Evolutionary conservation across 1,140 invertebrate genomes (phyloP).

Genomic region (Trichomalopsis sarcophagae): DNA sequence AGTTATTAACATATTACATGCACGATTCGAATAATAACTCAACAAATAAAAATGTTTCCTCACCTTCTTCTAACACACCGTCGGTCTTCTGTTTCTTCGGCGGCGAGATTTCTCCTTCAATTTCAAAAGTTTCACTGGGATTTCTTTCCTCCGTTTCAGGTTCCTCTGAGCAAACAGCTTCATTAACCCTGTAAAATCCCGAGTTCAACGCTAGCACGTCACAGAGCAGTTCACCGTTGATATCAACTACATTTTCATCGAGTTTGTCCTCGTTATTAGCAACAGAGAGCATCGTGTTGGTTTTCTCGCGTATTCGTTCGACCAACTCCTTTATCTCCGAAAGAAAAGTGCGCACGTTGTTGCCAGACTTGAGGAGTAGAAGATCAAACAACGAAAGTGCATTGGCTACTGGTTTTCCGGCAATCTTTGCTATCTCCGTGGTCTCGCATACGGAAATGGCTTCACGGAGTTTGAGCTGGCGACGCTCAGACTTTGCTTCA

Average conservation of each 20-base stretch:
- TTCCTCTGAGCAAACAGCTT: conserved; percentile 52
- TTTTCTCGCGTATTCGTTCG: conserved; percentile 62
- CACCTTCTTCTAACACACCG: conserved; percentile 56
- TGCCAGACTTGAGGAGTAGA: conserved; percentile 68
- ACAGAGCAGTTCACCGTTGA: conserved; percentile 63
- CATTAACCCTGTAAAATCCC: conserved; percentile 64
- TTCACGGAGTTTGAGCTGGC: conserved; percentile 75
- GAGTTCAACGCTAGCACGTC: conserved; percentile 63
- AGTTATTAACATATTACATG: background rate
- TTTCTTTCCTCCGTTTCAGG: conserved; percentile 23
- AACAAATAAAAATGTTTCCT: background rate
- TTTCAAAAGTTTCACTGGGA: conserved; percentile 17
- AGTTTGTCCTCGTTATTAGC: conserved; percentile 53
- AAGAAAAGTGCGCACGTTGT: conserved; percentile 65
- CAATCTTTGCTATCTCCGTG: conserved; percentile 69
- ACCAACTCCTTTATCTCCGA: conserved; percentile 65
- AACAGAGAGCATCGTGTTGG: conserved; percentile 57
- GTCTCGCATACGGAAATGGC: conserved; percentile 71
- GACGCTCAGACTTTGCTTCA: conserved; percentile 71
- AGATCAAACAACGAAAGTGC: conserved; percentile 68
- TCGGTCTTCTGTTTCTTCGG: conserved; percentile 61
- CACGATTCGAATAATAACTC: background rate
- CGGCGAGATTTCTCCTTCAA: conserved; percentile 52
- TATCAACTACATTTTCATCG: conserved; percentile 61
- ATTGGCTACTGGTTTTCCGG: conserved; percentile 69